phyloP scores from a whole-genome alignment of 1,140 invertebrate genomes.

The Acromyrmex charruanus region DNA sequence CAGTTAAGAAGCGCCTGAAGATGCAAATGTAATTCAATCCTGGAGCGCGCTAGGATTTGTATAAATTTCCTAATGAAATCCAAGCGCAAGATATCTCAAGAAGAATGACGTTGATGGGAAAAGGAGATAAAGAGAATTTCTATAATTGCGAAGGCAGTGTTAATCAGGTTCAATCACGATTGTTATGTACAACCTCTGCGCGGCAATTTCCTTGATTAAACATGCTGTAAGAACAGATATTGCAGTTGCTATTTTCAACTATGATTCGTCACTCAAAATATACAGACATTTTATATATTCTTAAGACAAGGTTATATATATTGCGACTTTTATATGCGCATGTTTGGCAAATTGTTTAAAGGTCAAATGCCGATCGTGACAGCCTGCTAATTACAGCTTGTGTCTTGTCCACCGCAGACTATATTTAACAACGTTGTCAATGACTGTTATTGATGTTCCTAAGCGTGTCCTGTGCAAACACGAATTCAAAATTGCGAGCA shows the following conservation, averaged over 20 bases:
- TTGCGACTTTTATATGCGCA: constrained; percentile 29
- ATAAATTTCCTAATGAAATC: constrained; percentile 60
- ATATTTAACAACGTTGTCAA: constrained; percentile 62
- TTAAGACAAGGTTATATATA: constrained; percentile 23
- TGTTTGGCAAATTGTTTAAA: constrained; percentile 68
- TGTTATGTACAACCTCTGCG: not conserved
- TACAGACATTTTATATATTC: constrained; percentile 49
- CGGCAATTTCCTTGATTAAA: constrained; percentile 32
- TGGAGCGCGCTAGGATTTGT: constrained; percentile 32
- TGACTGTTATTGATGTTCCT: constrained; percentile 49
- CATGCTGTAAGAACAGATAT: not conserved
- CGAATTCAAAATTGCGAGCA: constrained; percentile 9
- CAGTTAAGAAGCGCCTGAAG: constrained; percentile 41
- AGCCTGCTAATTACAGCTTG: constrained; percentile 49
- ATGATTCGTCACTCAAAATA: constrained; percentile 30
- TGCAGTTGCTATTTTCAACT: constrained; percentile 22
- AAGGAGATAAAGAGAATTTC: not conserved
- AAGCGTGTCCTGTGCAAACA: not conserved
- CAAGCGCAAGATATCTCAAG: constrained; percentile 14
- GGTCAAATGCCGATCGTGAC: constrained; percentile 64
- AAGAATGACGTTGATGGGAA: not conserved
- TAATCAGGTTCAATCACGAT: constrained; percentile 25
- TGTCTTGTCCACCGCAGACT: constrained; percentile 46
- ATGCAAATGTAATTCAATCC: constrained; percentile 50
- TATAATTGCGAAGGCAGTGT: constrained; percentile 14